These are phyloP conservation scores for Cuniculus paca DNA, from an alignment of 2,797 vertebrate species.

Conservation along the genomic window DNA sequence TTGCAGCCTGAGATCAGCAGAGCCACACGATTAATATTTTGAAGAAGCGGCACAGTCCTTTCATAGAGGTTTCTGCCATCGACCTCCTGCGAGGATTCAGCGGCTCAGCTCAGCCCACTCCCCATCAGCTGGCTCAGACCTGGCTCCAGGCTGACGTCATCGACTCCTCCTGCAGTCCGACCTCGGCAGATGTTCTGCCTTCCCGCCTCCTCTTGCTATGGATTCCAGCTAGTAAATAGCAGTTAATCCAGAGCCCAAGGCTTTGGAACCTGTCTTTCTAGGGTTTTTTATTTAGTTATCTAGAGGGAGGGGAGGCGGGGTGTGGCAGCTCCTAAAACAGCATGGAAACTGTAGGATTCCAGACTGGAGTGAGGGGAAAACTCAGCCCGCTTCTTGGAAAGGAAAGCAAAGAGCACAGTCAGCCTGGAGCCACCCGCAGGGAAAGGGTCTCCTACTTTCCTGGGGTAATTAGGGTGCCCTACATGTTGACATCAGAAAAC, in stretches of 20 bases:
- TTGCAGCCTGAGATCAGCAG: slow-evolving; percentile 54
- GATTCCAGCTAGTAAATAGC: slow-evolving; percentile 55
- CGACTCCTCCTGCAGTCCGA: not conserved
- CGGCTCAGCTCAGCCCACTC: not conserved
- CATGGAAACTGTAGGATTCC: not conserved
- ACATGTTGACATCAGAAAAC: not conserved
- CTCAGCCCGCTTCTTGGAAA: not conserved
- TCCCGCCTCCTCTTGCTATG: not conserved
- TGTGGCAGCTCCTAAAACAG: not conserved
- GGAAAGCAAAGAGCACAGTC: not conserved
- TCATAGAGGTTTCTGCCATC: slow-evolving; percentile 31
- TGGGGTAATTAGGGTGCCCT: not conserved
- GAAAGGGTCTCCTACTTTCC: not conserved
- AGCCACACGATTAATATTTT: slow-evolving; percentile 69
- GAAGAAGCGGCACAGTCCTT: not conserved
- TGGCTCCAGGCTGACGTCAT: slow-evolving; percentile 17
- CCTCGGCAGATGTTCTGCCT: not conserved
- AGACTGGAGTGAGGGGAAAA: not conserved
- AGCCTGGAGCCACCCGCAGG: not conserved
- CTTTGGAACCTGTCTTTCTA: not conserved
- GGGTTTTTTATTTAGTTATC: not conserved
- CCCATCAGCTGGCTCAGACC: slow-evolving; percentile 54
- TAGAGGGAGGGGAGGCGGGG: not conserved
- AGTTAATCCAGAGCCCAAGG: not conserved
- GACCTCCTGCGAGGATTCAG: slow-evolving; percentile 21